Evolutionary conservation across 2,888 invertebrate species (phyloP), one percentile per base, ranked within the genome.

Genomic region (Blastobasis lacticolella): DNA sequence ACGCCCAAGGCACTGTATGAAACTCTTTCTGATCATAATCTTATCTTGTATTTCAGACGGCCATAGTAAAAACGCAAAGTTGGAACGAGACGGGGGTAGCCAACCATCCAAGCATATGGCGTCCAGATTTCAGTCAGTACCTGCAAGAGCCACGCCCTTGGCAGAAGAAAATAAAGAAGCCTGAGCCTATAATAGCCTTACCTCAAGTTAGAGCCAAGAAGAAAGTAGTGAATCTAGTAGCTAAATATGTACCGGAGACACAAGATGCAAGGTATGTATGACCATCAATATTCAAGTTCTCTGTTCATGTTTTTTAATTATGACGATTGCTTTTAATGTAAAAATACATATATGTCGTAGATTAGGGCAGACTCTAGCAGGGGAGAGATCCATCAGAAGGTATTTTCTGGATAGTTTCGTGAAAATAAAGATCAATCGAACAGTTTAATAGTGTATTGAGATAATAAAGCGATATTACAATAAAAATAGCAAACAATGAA

Each of bases 91-190:
- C 67, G 53, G 70, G 67, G 0, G 56, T 77, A 6, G 74, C 86
- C 0, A 58, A 70, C 0, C 86, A 89, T 51, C 83, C 85, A 0
- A 89, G 87, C 57, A 89, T 90, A 40, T 90, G 90, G 90, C 72
- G 67, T 4, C 57, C 61, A 9, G 71, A 71, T 5, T 90, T 76
- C 56, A 57, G 45, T 5, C 51, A 63, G 1, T 58, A 82, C 54
- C 49, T 83, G 0, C 42, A 57, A 0, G 72, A 81, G 0, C 6
- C 57, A 0, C 56, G 56, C 1, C 86, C 86, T 0, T 88, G 87
- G 87, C 60, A 57, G 56, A 84, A 74, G 61, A 80, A 80, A 54
- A 61, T 64, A 0, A 73, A 66, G 45, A 78, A 73, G 46, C 45
- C 57, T 2, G 75, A 77, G 41, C 67, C 79, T 0, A 80, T 81